Evolutionary conservation across 2,888 invertebrate species (phyloP), one percentile per base, ranked within the genome.

Genomic region (Acleris emargana): DNA sequence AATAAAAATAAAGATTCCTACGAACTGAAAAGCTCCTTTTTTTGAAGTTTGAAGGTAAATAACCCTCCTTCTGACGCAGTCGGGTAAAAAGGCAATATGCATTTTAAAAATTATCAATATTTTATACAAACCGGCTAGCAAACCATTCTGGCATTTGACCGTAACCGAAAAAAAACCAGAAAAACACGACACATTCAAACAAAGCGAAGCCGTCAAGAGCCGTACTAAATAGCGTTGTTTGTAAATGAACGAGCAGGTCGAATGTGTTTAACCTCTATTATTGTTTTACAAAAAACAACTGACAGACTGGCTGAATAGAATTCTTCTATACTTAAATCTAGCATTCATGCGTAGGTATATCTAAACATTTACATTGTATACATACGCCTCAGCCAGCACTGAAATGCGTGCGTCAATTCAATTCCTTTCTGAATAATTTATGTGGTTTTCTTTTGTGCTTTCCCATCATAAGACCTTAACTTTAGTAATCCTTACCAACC

Each of bases 231-330:
- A 55, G 13, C 22, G 20, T 38, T 59, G 38, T 45, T 32, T 51
- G 1, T 16, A 58, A 49, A 20, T 18, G 5, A 55, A 6, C 22
- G 25, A 13, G 25, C 57, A 45, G 57, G 43, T 57, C 57, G 45
- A 25, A 45, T 57, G 17, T 57, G 43, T 57, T 55, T 43, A 57
- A 57, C 57, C 57, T 57, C 57, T 22, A 20, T 43, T 11, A 13
- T n/a, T 42, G 9, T 16, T 25, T 17, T 25, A 54, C 54, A 54
- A 16, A 54, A n/a, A 16, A 45, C 43, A 43, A 43, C 3, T 32
- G 17, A 45, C 17, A 13, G 3, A 38, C 25, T 43, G 16, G 7
- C 18, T 45, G 32, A 9, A 42, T 25, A 16, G 16, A 62, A 43
- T 25, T 25, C 42, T 52, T 52, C 9, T 22, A 22, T 28, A 2